These are phyloP conservation scores for Cyanistes caeruleus DNA, from an alignment of 2,113 vertebrate genomes.

Conservation along the genomic window DNA sequence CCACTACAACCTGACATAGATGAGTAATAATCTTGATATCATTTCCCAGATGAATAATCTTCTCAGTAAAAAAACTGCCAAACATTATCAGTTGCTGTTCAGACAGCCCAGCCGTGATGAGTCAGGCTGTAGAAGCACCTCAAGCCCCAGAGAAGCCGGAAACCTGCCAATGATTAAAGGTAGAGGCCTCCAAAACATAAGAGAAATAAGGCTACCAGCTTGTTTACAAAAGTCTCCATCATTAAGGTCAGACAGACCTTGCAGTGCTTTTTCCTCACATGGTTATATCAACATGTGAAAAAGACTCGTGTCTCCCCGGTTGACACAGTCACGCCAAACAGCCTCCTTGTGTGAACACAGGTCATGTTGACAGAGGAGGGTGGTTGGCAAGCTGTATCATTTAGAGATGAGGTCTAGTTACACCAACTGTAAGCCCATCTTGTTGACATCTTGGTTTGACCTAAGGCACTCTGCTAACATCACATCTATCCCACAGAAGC, in stretches of 20 bases:
- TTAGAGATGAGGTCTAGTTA: slow-evolving; percentile 25
- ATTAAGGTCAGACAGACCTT: slow-evolving; percentile 4
- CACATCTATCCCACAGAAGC: not conserved
- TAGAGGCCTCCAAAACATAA: not conserved
- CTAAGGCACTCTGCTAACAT: slow-evolving; percentile 11
- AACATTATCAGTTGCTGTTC: slow-evolving; percentile 43
- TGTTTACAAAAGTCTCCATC: slow-evolving; percentile 8
- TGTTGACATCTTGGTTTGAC: slow-evolving; percentile 23
- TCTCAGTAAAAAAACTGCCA: slow-evolving; percentile 59
- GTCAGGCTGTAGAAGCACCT: slow-evolving; percentile 26
- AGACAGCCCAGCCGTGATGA: slow-evolving; percentile 23
- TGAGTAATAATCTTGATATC: slow-evolving; percentile 56
- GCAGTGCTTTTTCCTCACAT: not conserved
- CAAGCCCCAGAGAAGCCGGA: slow-evolving; percentile 16
- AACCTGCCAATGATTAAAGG: slow-evolving; percentile 37
- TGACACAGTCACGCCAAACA: not conserved
- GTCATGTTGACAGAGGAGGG: not conserved
- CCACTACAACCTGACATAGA: not conserved
- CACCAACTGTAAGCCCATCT: not conserved
- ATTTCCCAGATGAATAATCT: slow-evolving; percentile 65
- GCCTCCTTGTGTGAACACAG: not conserved
- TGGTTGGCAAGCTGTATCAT: not conserved
- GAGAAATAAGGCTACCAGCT: not conserved
- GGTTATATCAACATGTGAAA: not conserved
- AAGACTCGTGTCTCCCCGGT: not conserved